Evolutionary conservation across 1,140 invertebrate species (phyloP).

Genomic region (Lethocerus indicus): DNA sequence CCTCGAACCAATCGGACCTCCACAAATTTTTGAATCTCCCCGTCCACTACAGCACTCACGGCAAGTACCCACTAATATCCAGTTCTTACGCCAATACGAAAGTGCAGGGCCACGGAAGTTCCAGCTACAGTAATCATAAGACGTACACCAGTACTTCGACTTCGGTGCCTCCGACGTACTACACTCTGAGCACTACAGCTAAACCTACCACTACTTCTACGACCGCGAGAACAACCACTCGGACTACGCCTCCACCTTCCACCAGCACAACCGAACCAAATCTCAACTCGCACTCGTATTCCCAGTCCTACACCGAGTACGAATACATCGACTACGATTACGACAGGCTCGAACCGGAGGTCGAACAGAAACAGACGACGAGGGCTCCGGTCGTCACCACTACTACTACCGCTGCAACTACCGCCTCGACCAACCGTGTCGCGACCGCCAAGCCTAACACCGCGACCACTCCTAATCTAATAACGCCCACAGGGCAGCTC

Average conservation of each 20-base stretch:
- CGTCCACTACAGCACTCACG: slow-evolving; percentile 39
- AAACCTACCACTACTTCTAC: slow-evolving; percentile 6
- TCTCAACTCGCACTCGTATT: too few species aligned
- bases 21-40: slow-evolving; percentile 53
- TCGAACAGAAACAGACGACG: not conserved
- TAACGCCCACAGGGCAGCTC: too few species aligned
- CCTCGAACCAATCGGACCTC: slow-evolving; percentile 33
- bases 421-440: not conserved
- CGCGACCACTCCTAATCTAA: not conserved
- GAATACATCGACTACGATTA: slow-evolving; percentile 14
- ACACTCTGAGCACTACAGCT: slow-evolving; percentile 15
- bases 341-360: not conserved
- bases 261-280: slow-evolving; percentile 15
- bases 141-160: slow-evolving; percentile 28
- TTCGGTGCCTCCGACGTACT: slow-evolving; percentile 21
- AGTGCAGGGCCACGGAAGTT: slow-evolving; percentile 41
- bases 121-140: slow-evolving; percentile 39
- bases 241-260: slow-evolving; percentile 16
- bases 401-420: not conserved
- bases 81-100: slow-evolving; percentile 54
- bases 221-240: slow-evolving; percentile 15
- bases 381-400: not conserved
- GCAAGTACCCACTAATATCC: slow-evolving; percentile 46
- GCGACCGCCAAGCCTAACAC: not conserved
- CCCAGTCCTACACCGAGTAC: too few species aligned